Evolutionary conservation across 2,113 vertebrate species (phyloP), one percentile per base, ranked within the genome.

Genomic region (Melanotaenia duboulayi): DNA sequence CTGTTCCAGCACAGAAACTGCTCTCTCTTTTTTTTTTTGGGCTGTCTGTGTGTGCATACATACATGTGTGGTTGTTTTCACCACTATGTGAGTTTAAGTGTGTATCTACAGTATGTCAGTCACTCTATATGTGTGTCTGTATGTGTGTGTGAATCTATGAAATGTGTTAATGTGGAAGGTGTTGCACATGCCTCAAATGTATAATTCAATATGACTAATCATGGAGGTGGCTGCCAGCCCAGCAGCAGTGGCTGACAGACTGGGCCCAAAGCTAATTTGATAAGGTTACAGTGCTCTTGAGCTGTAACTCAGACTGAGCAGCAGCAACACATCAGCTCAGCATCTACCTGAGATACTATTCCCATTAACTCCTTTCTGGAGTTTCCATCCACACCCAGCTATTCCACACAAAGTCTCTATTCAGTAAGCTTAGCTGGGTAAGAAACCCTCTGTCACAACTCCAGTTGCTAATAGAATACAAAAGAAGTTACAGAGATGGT

Each of bases 131-230:
- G 78, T 76, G 72, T 69, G 67, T 83, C 3, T 49, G 44, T 85
- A 70, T 76, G 69, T 59, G 74, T 81, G 57, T 28, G 55, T 80
- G 40, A 62, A 52, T 78, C 44, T 71, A 8, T 79, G 84, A 63
- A 83, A 87, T 90, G 88, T 90, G 86, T 87, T 81, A 78, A 89
- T 78, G 80, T 84, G 64, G 89, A 90, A 89, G 83, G 78, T 90
- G 86, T 81, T 76, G 74, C 82, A 82, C 88, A 92, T 92, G 87
- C 83, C 90, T 87, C 85, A 87, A 90, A 92, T 93, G 86, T 91
- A 92, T 94, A 92, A 94, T 94, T 94, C 92, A 92, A 92, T 92
- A 93, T 94, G 92, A 93, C 92, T 93, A 94, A 93, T 94, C 92
- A 92, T 81, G 89, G 87, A 81, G 88, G 89, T 87, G 85, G 80